These are phyloP conservation scores for Lagopus muta DNA, from an alignment of 2,113 vertebrate genomes.

Conservation along the genomic window DNA sequence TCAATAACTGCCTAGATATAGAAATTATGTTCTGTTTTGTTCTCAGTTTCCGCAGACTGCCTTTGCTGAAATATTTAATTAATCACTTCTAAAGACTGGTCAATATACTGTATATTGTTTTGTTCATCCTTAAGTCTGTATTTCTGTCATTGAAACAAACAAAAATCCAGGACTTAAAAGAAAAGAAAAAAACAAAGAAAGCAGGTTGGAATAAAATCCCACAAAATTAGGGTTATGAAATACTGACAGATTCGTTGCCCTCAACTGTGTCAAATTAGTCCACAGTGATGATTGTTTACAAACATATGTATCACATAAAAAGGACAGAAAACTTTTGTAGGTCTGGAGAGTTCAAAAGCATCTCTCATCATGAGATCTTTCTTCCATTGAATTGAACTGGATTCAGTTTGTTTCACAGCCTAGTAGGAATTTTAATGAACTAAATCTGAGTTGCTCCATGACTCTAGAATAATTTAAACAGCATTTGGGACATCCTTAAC, in stretches of 20 bases:
- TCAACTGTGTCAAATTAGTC: neutral
- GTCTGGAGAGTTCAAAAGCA: slow-evolving; percentile 7
- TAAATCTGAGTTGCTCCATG: neutral
- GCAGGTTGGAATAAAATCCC: neutral
- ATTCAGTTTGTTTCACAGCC: neutral
- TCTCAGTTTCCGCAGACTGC: fast-evolving
- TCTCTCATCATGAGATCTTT: neutral
- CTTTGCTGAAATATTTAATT: neutral
- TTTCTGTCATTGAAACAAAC: neutral
- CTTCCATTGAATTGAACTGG: neutral
- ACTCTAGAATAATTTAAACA: neutral
- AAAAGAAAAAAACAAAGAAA: neutral
- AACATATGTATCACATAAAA: slow-evolving; percentile 8
- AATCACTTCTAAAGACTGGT: neutral
- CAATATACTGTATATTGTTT: neutral
- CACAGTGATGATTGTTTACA: neutral
- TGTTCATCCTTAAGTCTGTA: neutral
- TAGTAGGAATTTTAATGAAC: slow-evolving; percentile 8
- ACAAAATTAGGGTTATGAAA: neutral
- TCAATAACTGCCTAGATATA: neutral
- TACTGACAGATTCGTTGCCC: neutral
- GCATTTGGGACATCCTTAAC: neutral
- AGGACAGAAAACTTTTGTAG: neutral
- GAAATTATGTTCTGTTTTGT: neutral
- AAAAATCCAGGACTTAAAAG: neutral